These are phyloP conservation scores for Campoplex capitator DNA, from an alignment of 2,888 invertebrate species.

Conservation along the genomic window DNA sequence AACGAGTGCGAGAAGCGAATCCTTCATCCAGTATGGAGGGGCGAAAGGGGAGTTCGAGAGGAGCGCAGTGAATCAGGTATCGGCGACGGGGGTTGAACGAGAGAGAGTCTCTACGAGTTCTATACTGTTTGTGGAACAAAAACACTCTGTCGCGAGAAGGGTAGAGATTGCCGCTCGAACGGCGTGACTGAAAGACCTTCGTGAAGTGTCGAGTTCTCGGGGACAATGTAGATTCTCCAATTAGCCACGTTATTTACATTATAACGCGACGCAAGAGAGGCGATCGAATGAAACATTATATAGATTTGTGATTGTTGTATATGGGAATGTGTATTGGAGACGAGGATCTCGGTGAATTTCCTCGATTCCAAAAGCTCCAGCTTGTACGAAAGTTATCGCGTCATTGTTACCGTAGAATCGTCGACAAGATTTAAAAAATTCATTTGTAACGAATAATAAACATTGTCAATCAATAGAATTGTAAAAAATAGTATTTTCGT, in stretches of 20 bases:
- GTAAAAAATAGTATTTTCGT: too few species aligned
- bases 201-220: conserved; percentile 74
- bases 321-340: background rate
- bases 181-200: conserved; percentile 77
- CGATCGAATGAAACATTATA: conserved; percentile 75
- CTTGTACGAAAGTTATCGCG: background rate
- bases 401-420: background rate
- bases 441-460: too few species aligned
- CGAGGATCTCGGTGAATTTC: conserved; percentile 27
- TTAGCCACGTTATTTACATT: conserved; percentile 84
- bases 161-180: conserved; percentile 74
- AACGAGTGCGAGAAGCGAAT: conserved; percentile 47
- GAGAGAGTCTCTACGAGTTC: conserved; percentile 45
- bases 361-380: background rate
- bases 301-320: conserved; percentile 36
- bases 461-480: too few species aligned
- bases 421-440: background rate
- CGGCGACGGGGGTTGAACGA: conserved; percentile 61
- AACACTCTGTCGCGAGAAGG: conserved; percentile 67
- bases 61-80: conserved; percentile 59
- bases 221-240: conserved; percentile 82
- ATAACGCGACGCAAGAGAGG: conserved; percentile 75
- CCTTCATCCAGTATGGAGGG: conserved; percentile 66
- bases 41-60: conserved; percentile 23
- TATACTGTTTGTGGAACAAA: conserved; percentile 73